Evolutionary conservation across 2,113 vertebrate genomes (phyloP).

Genomic region (Chaetodon auriga): DNA sequence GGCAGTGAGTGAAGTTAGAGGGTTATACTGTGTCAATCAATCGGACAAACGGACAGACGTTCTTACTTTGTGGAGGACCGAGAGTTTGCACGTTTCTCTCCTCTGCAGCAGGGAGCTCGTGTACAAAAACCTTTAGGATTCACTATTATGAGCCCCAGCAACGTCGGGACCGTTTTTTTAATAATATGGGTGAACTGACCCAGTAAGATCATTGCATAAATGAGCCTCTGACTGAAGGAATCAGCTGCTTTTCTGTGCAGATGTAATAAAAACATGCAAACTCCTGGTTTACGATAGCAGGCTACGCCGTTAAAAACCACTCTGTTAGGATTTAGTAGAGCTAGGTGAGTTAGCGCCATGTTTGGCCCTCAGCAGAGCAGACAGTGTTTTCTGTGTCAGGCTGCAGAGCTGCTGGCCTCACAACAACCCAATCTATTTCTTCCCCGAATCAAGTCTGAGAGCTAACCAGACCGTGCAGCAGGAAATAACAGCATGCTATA

Average conservation of each 20-base stretch:
- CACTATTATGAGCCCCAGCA: no score
- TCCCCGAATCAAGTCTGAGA: constrained; percentile 16
- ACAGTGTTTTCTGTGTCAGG: constrained; percentile 52
- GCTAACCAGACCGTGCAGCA: constrained; percentile 41
- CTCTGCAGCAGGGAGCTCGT: neutral
- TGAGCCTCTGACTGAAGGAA: constrained; percentile 8
- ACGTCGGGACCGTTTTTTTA: no score
- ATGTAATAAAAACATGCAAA: constrained; percentile 46
- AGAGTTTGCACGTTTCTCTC: constrained; percentile 52
- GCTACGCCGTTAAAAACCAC: constrained; percentile 23
- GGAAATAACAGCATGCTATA: constrained; percentile 34
- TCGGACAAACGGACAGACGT: neutral
- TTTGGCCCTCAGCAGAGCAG: constrained; percentile 65
- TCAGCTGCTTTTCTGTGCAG: neutral
- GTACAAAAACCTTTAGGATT: neutral
- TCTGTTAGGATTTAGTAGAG: constrained; percentile 47
- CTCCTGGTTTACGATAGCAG: neutral
- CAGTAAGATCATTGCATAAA: constrained; percentile 9
- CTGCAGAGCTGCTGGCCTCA: constrained; percentile 28
- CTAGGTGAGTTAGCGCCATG: constrained; percentile 42
- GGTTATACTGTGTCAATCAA: constrained; percentile 24
- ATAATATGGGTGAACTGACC: constrained; percentile 5
- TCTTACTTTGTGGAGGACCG: neutral
- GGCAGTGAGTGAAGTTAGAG: constrained; percentile 38
- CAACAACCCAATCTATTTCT: constrained; percentile 12